Conservation (phyloP, 2,113 vertebrate genomes). For the Mirza zaza region DNA sequence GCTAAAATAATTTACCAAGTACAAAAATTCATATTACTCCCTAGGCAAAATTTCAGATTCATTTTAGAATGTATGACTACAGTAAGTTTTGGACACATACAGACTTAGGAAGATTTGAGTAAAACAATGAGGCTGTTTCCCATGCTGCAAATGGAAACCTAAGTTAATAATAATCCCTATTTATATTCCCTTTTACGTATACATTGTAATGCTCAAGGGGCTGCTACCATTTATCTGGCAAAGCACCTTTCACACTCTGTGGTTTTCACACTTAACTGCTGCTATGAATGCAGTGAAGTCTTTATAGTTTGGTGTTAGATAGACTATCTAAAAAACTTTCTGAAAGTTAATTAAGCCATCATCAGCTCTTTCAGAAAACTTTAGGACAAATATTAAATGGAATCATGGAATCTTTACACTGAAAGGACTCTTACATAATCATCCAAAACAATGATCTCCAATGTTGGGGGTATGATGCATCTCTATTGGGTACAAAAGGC, state of each 20-base stretch:
- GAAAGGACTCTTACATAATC: not conserved
- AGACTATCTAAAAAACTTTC: not conserved
- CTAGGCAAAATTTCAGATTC: conserved; percentile 56
- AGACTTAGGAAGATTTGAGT: conserved; percentile 24
- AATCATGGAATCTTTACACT: not conserved
- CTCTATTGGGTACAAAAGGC: not conserved
- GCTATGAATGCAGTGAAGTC: not conserved
- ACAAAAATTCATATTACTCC: conserved; percentile 44
- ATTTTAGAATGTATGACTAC: conserved; percentile 46
- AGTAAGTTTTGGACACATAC: not conserved
- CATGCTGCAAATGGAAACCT: not conserved
- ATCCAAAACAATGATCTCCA: not conserved
- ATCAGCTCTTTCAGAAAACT: conserved; percentile 20
- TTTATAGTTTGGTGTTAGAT: not conserved
- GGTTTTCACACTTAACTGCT: not conserved
- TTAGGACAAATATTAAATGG: not conserved
- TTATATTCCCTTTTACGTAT: not conserved
- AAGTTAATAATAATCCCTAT: not conserved
- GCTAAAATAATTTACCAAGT: conserved; percentile 56
- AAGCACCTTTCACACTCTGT: not conserved
- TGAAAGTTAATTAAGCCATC: not conserved
- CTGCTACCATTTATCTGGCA: not conserved
- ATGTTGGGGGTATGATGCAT: not conserved
- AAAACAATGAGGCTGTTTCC: not conserved
- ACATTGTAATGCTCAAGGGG: not conserved